A percentile compares a stretch with the other conserved stretches of the same genome.
These are phyloP conservation scores for Chauna torquata DNA, from an alignment of 2,113 vertebrate species.

Conservation along the genomic window DNA sequence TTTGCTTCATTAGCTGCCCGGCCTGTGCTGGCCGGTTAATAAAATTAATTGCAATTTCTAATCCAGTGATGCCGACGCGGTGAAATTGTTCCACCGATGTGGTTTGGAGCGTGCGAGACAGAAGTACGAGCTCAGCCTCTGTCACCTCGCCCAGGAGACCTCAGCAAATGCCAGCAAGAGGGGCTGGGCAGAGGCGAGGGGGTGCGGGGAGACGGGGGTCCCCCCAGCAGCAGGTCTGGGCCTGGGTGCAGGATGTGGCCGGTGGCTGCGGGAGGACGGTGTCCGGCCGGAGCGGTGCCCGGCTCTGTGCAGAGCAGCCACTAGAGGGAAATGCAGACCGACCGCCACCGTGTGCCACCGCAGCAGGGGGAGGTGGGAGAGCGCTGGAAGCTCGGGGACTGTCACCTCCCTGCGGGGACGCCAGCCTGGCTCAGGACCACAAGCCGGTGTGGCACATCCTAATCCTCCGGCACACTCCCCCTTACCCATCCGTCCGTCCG, in stretches of 20 bases:
- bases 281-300: not conserved
- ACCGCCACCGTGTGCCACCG: not conserved
- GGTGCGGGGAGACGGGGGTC: accelerated
- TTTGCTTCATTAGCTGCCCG: constrained; percentile 49
- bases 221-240: not conserved
- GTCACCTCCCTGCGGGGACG: accelerated
- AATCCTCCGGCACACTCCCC: not conserved
- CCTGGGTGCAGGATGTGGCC: not conserved
- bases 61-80: not conserved
- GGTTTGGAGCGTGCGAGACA: not conserved
- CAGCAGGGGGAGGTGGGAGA: not conserved
- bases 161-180: not conserved
- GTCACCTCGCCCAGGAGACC: not conserved
- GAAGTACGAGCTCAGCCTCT: not conserved
- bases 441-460: not conserved
- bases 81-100: accelerated
- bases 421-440: not conserved
- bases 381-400: not conserved
- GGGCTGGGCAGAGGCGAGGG: too few relatives aligned
- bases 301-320: constrained; percentile 18
- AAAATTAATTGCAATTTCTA: constrained; percentile 51
- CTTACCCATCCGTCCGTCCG: not conserved
- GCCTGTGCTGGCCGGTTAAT: not conserved
- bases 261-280: not conserved
- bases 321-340: constrained; percentile 67